Evolutionary conservation across 2,797 vertebrate species (phyloP).

Genomic region (Microctenopoma stevenorrisi): DNA sequence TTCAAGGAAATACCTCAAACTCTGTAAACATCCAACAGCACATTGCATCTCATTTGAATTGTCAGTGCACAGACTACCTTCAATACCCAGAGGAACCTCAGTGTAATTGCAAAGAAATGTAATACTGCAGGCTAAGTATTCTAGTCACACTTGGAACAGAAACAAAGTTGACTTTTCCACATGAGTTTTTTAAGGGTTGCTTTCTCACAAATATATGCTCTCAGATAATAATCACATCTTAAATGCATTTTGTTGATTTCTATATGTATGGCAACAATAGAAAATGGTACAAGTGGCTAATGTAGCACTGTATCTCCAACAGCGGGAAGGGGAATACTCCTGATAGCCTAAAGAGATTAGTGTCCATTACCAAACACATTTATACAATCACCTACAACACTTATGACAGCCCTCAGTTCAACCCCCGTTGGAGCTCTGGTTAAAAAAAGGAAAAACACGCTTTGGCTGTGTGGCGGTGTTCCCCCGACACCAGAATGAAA

Average conservation of each 20-base stretch:
- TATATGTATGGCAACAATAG: slow-evolving; percentile 11
- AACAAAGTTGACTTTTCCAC: slow-evolving; percentile 47
- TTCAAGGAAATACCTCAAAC: slow-evolving; percentile 70
- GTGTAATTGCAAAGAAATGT: slow-evolving; percentile 75
- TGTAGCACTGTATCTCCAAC: slow-evolving; percentile 11
- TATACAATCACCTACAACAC: slow-evolving; percentile 72
- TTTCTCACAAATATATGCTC: slow-evolving; percentile 46
- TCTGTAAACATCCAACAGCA: slow-evolving; percentile 62
- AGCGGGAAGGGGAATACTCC: slow-evolving; percentile 45
- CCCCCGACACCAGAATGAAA: slow-evolving; percentile 67
- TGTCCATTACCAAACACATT: slow-evolving; percentile 78
- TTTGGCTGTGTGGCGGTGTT: slow-evolving; percentile 62
- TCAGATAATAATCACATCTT: slow-evolving; percentile 25
- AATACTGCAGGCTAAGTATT: slow-evolving; percentile 67
- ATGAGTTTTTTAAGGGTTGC: slow-evolving; percentile 16
- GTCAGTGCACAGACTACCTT: slow-evolving; percentile 65
- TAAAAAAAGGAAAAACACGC: slow-evolving; percentile 42
- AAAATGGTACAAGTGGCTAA: slow-evolving; percentile 10
- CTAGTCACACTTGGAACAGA: slow-evolving; percentile 62
- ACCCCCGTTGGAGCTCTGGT: slow-evolving; percentile 51
- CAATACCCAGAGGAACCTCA: slow-evolving; percentile 68
- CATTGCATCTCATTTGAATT: slow-evolving; percentile 70
- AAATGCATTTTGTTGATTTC: slow-evolving; percentile 21
- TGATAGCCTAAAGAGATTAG: slow-evolving; percentile 74
- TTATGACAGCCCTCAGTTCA: slow-evolving; percentile 63